Evolutionary conservation across 2,888 invertebrate species (phyloP).

Genomic region (Cotesia congregata): DNA sequence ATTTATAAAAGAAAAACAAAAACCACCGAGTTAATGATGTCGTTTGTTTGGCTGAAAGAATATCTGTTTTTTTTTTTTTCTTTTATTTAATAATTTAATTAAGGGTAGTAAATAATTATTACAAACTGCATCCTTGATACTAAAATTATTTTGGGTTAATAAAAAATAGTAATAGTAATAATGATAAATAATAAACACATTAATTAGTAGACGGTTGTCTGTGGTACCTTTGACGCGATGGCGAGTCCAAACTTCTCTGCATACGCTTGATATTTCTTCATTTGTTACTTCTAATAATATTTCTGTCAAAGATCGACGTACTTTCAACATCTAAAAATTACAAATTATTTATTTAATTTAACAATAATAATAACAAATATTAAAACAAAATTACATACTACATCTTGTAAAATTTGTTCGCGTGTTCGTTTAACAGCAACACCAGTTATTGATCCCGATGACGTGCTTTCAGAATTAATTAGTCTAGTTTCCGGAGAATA

Average conservation of each 20-base stretch:
- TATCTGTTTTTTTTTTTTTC: neutral
- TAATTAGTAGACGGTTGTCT: constrained; percentile 47
- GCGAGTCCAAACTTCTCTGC: constrained; percentile 88
- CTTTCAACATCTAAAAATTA: constrained; percentile 82
- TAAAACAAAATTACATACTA: constrained; percentile 71
- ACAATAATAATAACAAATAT: neutral
- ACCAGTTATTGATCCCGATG: constrained; percentile 51
- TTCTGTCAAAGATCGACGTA: constrained; percentile 91
- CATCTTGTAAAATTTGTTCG: constrained; percentile 79
- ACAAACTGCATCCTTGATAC: constrained; percentile 11
- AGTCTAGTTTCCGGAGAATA: constrained; percentile 62
- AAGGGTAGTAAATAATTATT: constrained; percentile 8
- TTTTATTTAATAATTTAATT: neutral
- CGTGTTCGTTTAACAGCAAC: constrained; percentile 71
- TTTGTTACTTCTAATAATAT: constrained; percentile 94
- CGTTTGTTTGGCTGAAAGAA: neutral
- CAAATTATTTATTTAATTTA: neutral
- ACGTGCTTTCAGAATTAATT: constrained; percentile 54
- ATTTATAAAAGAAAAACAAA: neutral
- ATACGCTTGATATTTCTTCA: constrained; percentile 87
- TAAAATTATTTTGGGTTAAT: constrained; percentile 1
- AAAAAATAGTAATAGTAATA: constrained; percentile 34
- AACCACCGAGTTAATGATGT: neutral
- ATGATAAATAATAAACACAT: constrained; percentile 41
- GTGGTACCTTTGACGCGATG: constrained; percentile 85